A percentile compares a stretch with the other conserved stretches of the same genome.
Evolutionary conservation across 2,888 invertebrate species (phyloP).

Genomic region (Melinaea menophilus): DNA sequence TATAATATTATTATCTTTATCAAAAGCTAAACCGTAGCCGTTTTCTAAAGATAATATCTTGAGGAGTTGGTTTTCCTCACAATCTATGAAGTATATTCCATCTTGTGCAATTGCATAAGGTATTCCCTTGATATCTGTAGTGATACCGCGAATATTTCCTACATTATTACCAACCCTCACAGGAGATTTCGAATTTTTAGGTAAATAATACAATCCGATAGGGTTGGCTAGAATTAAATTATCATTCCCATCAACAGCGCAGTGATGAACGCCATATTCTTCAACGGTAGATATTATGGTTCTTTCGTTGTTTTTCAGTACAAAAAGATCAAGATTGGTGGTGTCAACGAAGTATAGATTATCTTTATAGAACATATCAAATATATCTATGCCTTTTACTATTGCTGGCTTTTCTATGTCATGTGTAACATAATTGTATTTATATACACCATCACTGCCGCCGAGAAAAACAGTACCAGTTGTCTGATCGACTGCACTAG

Average conservation of each 20-base stretch:
- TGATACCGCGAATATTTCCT: constrained; percentile 47
- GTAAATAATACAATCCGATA: constrained; percentile 43
- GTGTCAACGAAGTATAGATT: constrained; percentile 55
- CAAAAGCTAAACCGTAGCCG: constrained; percentile 55
- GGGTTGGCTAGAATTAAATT: constrained; percentile 50
- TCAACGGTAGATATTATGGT: constrained; percentile 38
- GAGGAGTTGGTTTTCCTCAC: constrained; percentile 37
- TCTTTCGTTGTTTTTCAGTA: constrained; percentile 37
- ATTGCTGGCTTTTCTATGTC: constrained; percentile 44
- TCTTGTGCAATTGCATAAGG: constrained; percentile 50
- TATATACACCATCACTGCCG: constrained; percentile 57
- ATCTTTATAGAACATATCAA: constrained; percentile 52
- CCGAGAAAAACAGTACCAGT: constrained; percentile 51
- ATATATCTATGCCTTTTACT: constrained; percentile 47
- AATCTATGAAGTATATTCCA: constrained; percentile 50
- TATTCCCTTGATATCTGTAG: constrained; percentile 42
- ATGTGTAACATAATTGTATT: constrained; percentile 45
- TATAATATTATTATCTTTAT: constrained; percentile 52
- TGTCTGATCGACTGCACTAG: constrained; percentile 52
- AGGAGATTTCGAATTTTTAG: constrained; percentile 38
- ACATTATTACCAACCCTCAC: constrained; percentile 39
- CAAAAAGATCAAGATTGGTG: constrained; percentile 44
- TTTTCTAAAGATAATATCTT: constrained; percentile 43
- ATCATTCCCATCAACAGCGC: constrained; percentile 42
- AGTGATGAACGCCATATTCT: constrained; percentile 49